phyloP scores from a whole-genome alignment of 2,797 vertebrate genomes.

The Arnoldichthys spilopterus region DNA sequence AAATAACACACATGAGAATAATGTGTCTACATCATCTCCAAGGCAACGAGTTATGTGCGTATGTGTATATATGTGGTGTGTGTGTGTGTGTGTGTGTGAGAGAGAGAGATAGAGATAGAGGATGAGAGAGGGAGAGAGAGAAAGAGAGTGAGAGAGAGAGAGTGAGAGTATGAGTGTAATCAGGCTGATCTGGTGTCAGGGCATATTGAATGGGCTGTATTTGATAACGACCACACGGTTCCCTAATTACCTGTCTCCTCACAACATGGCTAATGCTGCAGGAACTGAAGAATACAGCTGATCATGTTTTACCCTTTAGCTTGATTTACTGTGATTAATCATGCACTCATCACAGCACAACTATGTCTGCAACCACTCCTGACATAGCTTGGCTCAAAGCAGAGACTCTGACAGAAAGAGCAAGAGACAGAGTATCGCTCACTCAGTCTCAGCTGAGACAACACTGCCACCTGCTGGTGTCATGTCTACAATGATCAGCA shows the following conservation, averaged over 20 bases:
- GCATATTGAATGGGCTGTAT: conserved; percentile 54
- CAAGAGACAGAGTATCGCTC: neutral
- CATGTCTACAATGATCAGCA: neutral
- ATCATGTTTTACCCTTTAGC: conserved; percentile 56
- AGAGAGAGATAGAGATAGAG: too few relatives aligned
- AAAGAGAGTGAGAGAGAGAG: too few relatives aligned
- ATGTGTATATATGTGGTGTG: conserved; percentile 10
- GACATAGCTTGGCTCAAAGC: neutral
- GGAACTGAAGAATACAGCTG: conserved; percentile 40
- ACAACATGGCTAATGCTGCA: conserved; percentile 30
- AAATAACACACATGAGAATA: conserved; percentile 33
- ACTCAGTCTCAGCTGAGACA: conserved; percentile 31
- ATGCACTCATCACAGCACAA: conserved; percentile 38
- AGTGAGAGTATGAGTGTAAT: too few relatives aligned
- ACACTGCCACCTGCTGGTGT: conserved; percentile 66
- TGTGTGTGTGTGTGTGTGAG: conserved; percentile 12
- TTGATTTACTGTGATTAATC: conserved; percentile 58
- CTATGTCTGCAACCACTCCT: conserved; percentile 25
- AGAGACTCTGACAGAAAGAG: neutral
- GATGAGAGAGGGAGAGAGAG: too few relatives aligned
- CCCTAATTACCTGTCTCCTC: conserved; percentile 51
- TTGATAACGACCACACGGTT: conserved; percentile 48
- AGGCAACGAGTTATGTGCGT: conserved; percentile 45
- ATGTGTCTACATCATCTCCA: conserved; percentile 52
- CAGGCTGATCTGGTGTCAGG: conserved; percentile 52